Evolutionary conservation across 2,888 invertebrate species (phyloP).

Genomic region (Cartodere bifasciata): DNA sequence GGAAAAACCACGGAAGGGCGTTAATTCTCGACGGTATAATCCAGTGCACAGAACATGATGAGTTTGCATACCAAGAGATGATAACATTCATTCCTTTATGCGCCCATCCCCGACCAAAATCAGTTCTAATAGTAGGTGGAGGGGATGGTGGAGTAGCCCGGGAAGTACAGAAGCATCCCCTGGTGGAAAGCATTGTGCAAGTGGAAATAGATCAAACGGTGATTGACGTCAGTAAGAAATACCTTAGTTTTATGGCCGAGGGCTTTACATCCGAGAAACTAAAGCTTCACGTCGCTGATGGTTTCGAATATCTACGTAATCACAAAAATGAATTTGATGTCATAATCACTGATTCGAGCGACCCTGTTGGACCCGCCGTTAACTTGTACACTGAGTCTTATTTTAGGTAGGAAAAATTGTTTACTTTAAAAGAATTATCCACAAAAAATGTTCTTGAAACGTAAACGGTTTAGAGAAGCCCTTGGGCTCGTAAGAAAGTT

Average conservation of each 20-base stretch:
- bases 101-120: constrained; percentile 80
- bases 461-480: too few species aligned
- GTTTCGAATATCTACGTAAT: constrained; percentile 85
- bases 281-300: constrained; percentile 55
- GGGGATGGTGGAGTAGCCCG: constrained; percentile 97
- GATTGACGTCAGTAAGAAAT: constrained; percentile 77
- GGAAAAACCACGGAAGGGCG: constrained; percentile 69
- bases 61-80: constrained; percentile 98
- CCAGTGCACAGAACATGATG: constrained; percentile 92
- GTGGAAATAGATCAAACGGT: constrained; percentile 95
- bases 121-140: constrained; percentile 91
- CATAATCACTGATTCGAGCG: constrained; percentile 96
- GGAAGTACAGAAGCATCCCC: constrained; percentile 87
- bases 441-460: too few species aligned
- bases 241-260: constrained; percentile 80
- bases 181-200: constrained; percentile 70
- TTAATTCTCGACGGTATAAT: constrained; percentile 91
- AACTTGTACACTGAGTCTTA: constrained; percentile 40
- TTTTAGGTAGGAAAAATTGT: constrained; percentile 39
- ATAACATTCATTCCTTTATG: constrained; percentile 87
- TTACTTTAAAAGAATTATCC: constrained; percentile 71
- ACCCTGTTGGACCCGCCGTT: constrained; percentile 78
- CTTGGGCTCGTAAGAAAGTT: too few species aligned
- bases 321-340: constrained; percentile 84
- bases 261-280: constrained; percentile 79